Evolutionary conservation across 1,140 invertebrate species (phyloP).

Genomic region (Belonocnema kinseyi): DNA sequence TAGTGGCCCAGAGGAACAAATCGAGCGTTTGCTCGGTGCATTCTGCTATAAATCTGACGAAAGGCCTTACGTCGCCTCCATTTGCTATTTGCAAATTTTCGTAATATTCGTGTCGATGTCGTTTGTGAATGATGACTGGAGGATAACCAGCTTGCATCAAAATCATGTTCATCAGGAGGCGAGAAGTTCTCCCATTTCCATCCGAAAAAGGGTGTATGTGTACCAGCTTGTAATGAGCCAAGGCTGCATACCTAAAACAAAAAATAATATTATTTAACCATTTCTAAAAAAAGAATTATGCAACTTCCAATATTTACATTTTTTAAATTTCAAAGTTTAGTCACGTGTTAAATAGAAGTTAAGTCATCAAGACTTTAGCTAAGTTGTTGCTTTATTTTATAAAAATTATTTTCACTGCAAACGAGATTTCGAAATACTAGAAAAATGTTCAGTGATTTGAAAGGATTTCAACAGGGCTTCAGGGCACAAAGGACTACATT

Average conservation of each 20-base stretch:
- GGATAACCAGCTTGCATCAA: constrained; percentile 99
- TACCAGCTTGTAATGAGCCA: constrained; percentile 97
- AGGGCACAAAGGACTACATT: too few species aligned
- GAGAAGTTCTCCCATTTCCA: constrained; percentile 95
- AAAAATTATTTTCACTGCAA: too few species aligned
- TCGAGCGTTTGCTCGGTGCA: constrained; percentile 96
- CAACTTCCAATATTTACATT: too few species aligned
- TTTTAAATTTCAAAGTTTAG: too few species aligned
- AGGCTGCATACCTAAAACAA: constrained; percentile 85
- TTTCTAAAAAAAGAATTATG: neutral
- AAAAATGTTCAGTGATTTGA: too few species aligned
- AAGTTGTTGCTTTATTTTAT: too few species aligned
- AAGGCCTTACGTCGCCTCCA: constrained; percentile 93
- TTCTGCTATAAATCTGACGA: constrained; percentile 95
- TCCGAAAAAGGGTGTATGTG: constrained; percentile 95
- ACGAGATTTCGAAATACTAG: too few species aligned
- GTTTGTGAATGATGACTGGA: constrained; percentile 95
- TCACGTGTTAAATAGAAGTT: too few species aligned
- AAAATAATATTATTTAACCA: constrained; percentile 31
- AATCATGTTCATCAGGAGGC: constrained; percentile 97
- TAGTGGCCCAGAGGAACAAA: constrained; percentile 91
- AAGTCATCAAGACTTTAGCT: too few species aligned
- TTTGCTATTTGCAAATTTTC: constrained; percentile 93
- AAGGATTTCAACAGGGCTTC: too few species aligned
- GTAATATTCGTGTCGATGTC: constrained; percentile 91